Evolutionary conservation across 2,888 invertebrate genomes (phyloP).

Genomic region (Andrena bucephala): DNA sequence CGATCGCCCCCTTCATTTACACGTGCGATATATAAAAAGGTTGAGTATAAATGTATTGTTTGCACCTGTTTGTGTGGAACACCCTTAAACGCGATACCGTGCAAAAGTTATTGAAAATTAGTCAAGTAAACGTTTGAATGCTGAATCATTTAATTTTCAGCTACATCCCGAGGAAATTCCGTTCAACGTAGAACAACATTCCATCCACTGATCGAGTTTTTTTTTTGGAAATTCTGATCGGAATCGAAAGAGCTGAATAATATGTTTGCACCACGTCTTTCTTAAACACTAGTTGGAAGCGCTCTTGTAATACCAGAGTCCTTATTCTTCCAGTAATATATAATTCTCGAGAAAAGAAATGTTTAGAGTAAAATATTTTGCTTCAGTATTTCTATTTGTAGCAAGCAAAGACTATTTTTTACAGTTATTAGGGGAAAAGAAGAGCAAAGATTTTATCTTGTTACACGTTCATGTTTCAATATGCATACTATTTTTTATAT

Average conservation of each 20-base stretch:
- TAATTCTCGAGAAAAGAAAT: not conserved
- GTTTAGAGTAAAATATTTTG: not conserved
- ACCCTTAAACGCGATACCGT: constrained; percentile 1
- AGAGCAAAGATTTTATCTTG: constrained; percentile 29
- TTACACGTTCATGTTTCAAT: constrained; percentile 17
- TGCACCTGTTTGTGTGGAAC: not conserved
- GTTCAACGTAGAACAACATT: constrained; percentile 58
- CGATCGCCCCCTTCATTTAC: constrained; percentile 72
- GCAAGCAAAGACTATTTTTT: constrained; percentile 67
- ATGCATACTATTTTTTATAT: constrained; percentile 32
- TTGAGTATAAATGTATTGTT: constrained; percentile 75
- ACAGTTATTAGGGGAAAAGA: constrained; percentile 77
- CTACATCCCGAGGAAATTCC: constrained; percentile 61
- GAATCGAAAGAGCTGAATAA: constrained; percentile 12
- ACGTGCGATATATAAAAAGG: constrained; percentile 74
- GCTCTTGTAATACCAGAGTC: constrained; percentile 43
- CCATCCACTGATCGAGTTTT: constrained; percentile 55
- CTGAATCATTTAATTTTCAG: constrained; percentile 79
- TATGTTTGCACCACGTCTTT: not conserved
- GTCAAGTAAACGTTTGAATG: not conserved
- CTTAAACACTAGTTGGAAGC: constrained; percentile 6
- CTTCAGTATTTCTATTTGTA: constrained; percentile 39
- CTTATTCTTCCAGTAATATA: not conserved
- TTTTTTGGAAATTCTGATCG: constrained; percentile 32
- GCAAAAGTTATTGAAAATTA: not conserved